Conservation (phyloP, 2,888 invertebrate species). For the Trichacis sp. region DNA sequence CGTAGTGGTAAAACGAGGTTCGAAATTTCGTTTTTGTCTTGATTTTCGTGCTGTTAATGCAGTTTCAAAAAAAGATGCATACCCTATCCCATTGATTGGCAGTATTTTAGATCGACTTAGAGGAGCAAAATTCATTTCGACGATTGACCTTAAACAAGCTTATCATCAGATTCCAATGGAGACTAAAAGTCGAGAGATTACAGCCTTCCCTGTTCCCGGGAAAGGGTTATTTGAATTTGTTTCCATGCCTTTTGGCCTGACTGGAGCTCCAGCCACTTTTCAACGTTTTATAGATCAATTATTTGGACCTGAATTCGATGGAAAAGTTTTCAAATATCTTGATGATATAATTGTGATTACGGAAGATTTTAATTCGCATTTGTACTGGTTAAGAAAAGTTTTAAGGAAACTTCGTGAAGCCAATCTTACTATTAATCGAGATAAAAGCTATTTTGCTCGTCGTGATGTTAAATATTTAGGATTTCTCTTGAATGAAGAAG, state of each 20-base stretch:
- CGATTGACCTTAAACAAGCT: conserved; percentile 38
- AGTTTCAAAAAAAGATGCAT: conserved; percentile 29
- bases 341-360: not conserved
- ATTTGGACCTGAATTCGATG: conserved; percentile 23
- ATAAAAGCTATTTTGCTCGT: conserved; percentile 4
- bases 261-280: conserved; percentile 38
- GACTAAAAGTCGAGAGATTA: conserved; percentile 23
- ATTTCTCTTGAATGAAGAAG: conserved; percentile 8
- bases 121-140: conserved; percentile 35
- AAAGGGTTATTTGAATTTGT: conserved; percentile 31
- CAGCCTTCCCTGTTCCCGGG: conserved; percentile 37
- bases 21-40: conserved; percentile 25
- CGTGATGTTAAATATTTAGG: conserved; percentile 12
- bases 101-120: conserved; percentile 24
- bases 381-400: not conserved
- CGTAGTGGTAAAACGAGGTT: conserved; percentile 24
- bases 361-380: not conserved
- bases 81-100: conserved; percentile 29
- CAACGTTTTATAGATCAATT: conserved; percentile 41
- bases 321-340: not conserved
- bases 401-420: not conserved
- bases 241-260: conserved; percentile 37
- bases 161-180: conserved; percentile 41
- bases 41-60: conserved; percentile 27
- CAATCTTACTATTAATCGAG: not conserved